phyloP scores from a whole-genome alignment of 2,888 invertebrate species.

The Chymomyza amoena region DNA sequence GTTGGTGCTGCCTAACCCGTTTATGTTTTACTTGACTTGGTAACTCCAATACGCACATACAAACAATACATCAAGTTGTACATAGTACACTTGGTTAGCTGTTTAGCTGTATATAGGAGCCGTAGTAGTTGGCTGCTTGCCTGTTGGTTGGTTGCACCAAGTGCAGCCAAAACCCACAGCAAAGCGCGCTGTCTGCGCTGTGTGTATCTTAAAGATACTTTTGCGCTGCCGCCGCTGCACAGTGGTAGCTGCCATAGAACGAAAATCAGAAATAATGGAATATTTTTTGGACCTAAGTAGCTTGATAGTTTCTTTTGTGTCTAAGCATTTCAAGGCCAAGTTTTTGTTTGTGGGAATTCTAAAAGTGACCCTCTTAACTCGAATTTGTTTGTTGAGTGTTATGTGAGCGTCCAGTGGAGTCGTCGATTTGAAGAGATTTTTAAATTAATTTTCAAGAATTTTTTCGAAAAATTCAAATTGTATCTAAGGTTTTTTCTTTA shows the following conservation, averaged over 20 bases:
- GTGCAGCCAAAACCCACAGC: slow-evolving; percentile 1
- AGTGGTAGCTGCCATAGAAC: neutral
- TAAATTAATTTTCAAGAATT: too few species aligned
- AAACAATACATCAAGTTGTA: slow-evolving; percentile 58
- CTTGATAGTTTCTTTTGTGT: too few species aligned
- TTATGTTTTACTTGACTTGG: slow-evolving; percentile 62
- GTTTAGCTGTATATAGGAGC: neutral
- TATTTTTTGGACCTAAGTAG: too few species aligned
- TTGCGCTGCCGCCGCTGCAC: slow-evolving; percentile 24
- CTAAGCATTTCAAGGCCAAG: too few species aligned
- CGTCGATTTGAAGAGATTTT: too few species aligned
- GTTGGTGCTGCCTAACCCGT: slow-evolving; percentile 58
- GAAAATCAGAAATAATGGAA: too few species aligned
- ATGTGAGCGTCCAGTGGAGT: too few species aligned
- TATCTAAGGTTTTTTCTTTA: too few species aligned
- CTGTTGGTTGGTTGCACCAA: slow-evolving; percentile 15
- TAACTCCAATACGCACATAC: slow-evolving; percentile 52
- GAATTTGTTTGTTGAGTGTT: too few species aligned
- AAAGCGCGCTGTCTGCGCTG: slow-evolving; percentile 29
- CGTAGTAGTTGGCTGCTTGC: neutral
- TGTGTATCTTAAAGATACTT: slow-evolving; percentile 56
- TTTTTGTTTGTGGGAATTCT: too few species aligned
- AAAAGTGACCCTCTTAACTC: too few species aligned
- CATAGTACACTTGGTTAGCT: slow-evolving; percentile 10
- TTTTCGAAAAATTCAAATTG: too few species aligned